Evolutionary conservation across 2,888 invertebrate genomes (phyloP).

Genomic region (Alviniconcha strummeri): DNA sequence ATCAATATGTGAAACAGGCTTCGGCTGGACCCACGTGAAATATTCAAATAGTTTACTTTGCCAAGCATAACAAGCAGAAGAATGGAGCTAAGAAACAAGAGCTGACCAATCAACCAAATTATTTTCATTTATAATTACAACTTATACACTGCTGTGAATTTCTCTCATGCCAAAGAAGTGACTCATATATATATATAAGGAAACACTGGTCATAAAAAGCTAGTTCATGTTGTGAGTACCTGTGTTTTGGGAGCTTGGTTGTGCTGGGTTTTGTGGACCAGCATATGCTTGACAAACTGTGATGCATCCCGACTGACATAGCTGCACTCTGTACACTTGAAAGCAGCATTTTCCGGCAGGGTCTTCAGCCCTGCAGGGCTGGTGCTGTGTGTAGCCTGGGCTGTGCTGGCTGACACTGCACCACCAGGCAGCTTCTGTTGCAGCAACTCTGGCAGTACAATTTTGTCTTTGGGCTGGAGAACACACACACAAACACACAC

Average conservation of each 20-base stretch:
- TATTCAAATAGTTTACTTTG: too few species aligned
- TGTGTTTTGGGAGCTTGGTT: constrained; percentile 15
- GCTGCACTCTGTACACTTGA: constrained; percentile 64
- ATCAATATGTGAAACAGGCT: too few species aligned
- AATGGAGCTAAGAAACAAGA: too few species aligned
- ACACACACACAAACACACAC: too few species aligned
- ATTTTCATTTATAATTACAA: too few species aligned
- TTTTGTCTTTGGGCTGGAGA: neutral
- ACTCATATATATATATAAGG: too few species aligned
- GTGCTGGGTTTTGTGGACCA: constrained; percentile 52
- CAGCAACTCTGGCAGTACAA: neutral
- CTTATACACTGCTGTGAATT: too few species aligned
- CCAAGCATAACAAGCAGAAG: too few species aligned
- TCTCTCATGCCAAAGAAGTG: too few species aligned
- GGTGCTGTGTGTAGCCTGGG: neutral
- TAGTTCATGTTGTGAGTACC: neutral
- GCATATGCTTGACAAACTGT: constrained; percentile 64
- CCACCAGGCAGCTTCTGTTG: neutral
- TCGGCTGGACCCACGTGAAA: too few species aligned
- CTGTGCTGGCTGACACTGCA: neutral
- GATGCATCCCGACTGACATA: constrained; percentile 60
- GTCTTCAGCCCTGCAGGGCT: constrained; percentile 34
- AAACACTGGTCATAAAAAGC: too few species aligned
- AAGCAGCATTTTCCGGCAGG: constrained; percentile 43
- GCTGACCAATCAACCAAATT: too few species aligned